Evolutionary conservation across 2,888 invertebrate genomes (phyloP).

Genomic region (Sinhomidia bicolor): DNA sequence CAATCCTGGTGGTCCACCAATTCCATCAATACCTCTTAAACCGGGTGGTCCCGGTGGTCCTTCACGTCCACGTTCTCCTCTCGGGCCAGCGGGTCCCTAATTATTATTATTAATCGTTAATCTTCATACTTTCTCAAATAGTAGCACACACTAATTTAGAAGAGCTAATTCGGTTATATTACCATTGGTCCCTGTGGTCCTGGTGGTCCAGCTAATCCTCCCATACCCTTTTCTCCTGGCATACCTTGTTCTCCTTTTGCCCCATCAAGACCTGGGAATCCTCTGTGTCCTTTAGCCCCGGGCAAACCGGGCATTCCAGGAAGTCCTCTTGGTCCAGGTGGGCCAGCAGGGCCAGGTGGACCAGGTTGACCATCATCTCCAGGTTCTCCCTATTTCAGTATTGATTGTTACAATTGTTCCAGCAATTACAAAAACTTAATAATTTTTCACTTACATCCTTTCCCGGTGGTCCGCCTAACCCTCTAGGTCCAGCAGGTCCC

Average conservation of each 20-base stretch:
- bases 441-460: constrained; percentile 86
- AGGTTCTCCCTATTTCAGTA: constrained; percentile 86
- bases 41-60: constrained; percentile 90
- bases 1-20: constrained; percentile 89
- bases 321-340: constrained; percentile 88
- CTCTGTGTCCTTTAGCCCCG: constrained; percentile 92
- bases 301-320: constrained; percentile 89
- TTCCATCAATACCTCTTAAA: constrained; percentile 90
- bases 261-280: constrained; percentile 90
- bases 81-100: constrained; percentile 89
- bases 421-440: no score
- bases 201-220: constrained; percentile 85
- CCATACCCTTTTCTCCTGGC: constrained; percentile 88
- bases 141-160: no score
- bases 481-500: constrained; percentile 84
- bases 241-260: constrained; percentile 90
- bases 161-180: constrained; percentile 67
- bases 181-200: constrained; percentile 87
- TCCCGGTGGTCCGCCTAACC: constrained; percentile 87
- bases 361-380: constrained; percentile 93
- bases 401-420: no score
- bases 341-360: constrained; percentile 87
- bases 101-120: not conserved
- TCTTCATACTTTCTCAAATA: not conserved
- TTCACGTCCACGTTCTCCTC: constrained; percentile 93